Conservation (phyloP, 2,888 invertebrate genomes). For the Ypsolopha scabrella region DNA sequence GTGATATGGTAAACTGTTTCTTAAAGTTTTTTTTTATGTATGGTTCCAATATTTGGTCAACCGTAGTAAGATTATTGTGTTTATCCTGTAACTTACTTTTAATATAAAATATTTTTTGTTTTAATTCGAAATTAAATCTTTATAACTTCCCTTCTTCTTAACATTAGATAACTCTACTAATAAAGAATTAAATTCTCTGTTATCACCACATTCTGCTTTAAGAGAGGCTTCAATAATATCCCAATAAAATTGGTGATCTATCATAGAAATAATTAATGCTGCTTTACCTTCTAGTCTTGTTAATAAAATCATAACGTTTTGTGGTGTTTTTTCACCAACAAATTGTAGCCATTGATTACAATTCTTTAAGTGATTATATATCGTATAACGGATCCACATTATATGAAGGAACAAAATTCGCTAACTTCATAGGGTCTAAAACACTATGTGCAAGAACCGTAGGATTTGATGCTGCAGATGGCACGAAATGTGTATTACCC, state of each 20-base stretch:
- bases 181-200: neutral
- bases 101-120: constrained; percentile 8
- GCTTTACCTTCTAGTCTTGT: constrained; percentile 2
- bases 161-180: constrained; percentile 1
- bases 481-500: no score
- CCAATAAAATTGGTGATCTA: neutral
- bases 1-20: constrained; percentile 9
- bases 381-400: neutral
- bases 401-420: neutral
- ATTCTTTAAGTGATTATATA: constrained; percentile 9
- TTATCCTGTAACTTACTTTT: constrained; percentile 7
- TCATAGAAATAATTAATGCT: neutral
- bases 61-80: neutral
- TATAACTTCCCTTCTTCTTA: constrained; percentile 5
- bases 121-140: constrained; percentile 9
- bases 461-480: no score
- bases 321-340: constrained; percentile 1
- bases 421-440: no score
- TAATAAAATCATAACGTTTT: constrained; percentile 7
- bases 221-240: neutral
- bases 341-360: constrained; percentile 3
- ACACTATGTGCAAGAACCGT: no score
- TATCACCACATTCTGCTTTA: constrained; percentile 5
- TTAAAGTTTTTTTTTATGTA: constrained; percentile 9
- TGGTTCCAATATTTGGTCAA: constrained; percentile 6